Evolutionary conservation across 2,888 invertebrate species (phyloP), one percentile per base, ranked within the genome.

Genomic region (Lampropteryx suffumata): DNA sequence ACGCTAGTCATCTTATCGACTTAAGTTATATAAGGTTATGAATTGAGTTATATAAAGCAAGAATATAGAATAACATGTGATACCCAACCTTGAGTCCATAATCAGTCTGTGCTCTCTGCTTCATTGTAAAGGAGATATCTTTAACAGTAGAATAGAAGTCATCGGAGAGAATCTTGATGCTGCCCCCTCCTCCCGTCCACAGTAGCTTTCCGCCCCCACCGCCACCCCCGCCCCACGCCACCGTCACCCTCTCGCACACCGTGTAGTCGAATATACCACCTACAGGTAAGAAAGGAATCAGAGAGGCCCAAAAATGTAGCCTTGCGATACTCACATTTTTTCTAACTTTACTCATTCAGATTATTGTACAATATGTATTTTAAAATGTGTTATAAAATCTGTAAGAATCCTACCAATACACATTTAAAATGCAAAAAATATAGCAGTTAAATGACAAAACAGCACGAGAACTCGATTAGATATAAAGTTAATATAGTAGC

Each of bases 211-310:
- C 92, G 9, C 95, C 94, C 7, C 95, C 92, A 57, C 69, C 92
- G 35, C 76, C 76, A 45, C 93, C 92, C 7, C 95, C 93, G 7
- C 96, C 95, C 95, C 96, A 96, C 71, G 94, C 93, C 62, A 97
- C 84, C 13, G 96, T 95, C 66, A 96, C 95, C 65, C 97, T 91
- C 83, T 97, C 97, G 77, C 93, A 93, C 57, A 97, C 94, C 26
- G 92, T 93, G 71, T 94, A 94, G 84, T 97, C 96, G 32, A 92
- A 92, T 29, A 97, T 84, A 10, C 83, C 77, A 32, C 94, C 94
- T 92, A 79, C 30, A 3, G 28, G 36, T 7, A 13, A 10, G n/a
- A 2, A 9, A 35, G 9, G 17, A 50, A 48, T 41, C 5, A 30
- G 14, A 7, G 8, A 7, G 11, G 34, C 3, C 13, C 8, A 9